A percentile compares a stretch with the other conserved stretches of the same genome.
These are phyloP conservation scores for Orycteropus afer DNA, from an alignment of 2,113 vertebrate genomes.

Conservation along the genomic window DNA sequence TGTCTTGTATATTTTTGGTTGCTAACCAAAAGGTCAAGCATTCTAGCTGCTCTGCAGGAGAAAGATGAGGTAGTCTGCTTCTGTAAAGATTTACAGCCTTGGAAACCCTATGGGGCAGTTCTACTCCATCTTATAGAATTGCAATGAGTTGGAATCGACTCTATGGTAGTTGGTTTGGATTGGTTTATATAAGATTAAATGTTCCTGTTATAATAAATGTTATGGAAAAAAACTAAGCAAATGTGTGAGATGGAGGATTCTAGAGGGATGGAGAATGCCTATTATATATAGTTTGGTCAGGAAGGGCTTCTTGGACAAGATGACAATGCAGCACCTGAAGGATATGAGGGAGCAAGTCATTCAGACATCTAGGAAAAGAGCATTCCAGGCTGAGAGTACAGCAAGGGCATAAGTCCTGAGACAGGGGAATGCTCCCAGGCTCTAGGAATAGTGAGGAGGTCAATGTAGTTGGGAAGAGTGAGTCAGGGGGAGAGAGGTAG, in stretches of 20 bases:
- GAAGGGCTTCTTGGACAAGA: constrained; percentile 22
- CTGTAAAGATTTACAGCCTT: too few relatives aligned
- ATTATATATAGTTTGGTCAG: neutral
- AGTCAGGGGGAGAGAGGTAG: neutral
- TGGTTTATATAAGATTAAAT: too few relatives aligned
- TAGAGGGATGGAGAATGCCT: neutral
- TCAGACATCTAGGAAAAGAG: neutral
- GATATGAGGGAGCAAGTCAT: neutral
- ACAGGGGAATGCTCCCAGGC: neutral
- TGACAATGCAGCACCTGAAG: neutral
- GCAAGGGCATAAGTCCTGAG: neutral
- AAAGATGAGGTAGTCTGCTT: too few relatives aligned
- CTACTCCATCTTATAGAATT: too few relatives aligned
- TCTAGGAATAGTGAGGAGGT: neutral
- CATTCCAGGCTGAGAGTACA: too few relatives aligned
- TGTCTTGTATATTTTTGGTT: too few relatives aligned
- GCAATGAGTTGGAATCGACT: too few relatives aligned
- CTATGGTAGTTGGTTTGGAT: too few relatives aligned
- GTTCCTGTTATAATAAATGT: neutral
- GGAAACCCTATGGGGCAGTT: too few relatives aligned
- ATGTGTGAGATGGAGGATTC: neutral
- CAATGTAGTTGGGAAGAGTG: neutral
- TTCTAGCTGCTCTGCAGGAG: too few relatives aligned
- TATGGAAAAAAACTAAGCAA: constrained; percentile 31
- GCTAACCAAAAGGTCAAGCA: too few relatives aligned